Evolutionary conservation across 2,888 invertebrate genomes (phyloP).

Genomic region (Agrypnus murinus): DNA sequence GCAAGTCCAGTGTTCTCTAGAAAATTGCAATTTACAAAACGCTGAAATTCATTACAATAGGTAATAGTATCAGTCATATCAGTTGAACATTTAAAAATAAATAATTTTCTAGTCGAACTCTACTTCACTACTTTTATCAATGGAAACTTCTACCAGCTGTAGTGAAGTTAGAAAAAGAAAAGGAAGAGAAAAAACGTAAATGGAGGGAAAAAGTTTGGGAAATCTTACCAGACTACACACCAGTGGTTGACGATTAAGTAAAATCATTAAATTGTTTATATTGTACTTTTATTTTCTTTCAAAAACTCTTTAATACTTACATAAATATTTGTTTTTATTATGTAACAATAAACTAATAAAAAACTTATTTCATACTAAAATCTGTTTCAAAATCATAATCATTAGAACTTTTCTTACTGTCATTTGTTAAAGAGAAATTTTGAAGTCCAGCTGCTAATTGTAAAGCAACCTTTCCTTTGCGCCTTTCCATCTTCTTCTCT

Average conservation of each 20-base stretch:
- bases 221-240: conserved; percentile 81
- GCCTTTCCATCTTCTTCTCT: conserved; percentile 75
- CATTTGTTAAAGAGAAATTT: conserved; percentile 72
- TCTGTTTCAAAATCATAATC: conserved; percentile 79
- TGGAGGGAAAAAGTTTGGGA: conserved; percentile 84
- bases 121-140: conserved; percentile 71
- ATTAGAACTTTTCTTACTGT: conserved; percentile 68
- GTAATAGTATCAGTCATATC: conserved; percentile 66
- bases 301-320: too few relatives aligned
- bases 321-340: not conserved
- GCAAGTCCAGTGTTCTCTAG: too few relatives aligned
- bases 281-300: not conserved
- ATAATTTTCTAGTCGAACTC: conserved; percentile 66
- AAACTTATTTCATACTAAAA: conserved; percentile 66
- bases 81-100: too few relatives aligned
- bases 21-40: conserved; percentile 62
- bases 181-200: conserved; percentile 79
- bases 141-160: conserved; percentile 81
- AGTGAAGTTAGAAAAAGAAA: conserved; percentile 78
- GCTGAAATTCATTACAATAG: conserved; percentile 72
- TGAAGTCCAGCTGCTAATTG: conserved; percentile 80
- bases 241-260: conserved; percentile 63
- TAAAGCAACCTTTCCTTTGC: conserved; percentile 78
- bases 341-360: not conserved
- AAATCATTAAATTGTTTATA: not conserved